Percentiles rank a stretch among this genome's conserved stretches.
These are phyloP conservation scores for Aulostomus chinensis DNA, from an alignment of 2,797 vertebrate species.

Conservation along the genomic window DNA sequence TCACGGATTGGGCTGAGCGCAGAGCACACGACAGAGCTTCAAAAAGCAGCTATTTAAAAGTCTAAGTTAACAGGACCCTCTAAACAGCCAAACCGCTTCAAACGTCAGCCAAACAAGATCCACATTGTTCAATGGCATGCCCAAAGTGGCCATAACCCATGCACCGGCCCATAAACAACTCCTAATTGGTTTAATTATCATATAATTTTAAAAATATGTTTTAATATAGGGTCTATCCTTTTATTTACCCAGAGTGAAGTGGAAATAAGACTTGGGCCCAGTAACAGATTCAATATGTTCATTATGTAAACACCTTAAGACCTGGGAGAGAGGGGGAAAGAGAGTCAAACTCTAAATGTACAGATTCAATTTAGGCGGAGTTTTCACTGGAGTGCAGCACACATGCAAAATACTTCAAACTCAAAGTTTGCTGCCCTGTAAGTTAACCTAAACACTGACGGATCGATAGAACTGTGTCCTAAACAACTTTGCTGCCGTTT, in stretches of 20 bases:
- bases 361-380: conserved; percentile 33
- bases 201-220: conserved; percentile 80
- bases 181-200: conserved; percentile 81
- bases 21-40: conserved; percentile 53
- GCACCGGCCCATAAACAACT: conserved; percentile 76
- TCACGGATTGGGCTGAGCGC: conserved; percentile 50
- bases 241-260: conserved; percentile 78
- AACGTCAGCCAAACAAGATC: conserved; percentile 78
- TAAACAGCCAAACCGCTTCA: conserved; percentile 77
- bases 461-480: conserved; percentile 32
- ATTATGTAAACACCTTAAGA: conserved; percentile 80
- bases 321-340: conserved; percentile 22
- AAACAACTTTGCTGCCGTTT: conserved; percentile 41
- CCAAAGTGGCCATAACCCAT: conserved; percentile 73
- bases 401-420: conserved; percentile 21
- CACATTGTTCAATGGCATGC: conserved; percentile 77
- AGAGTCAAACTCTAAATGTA: conserved; percentile 19
- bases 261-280: conserved; percentile 71
- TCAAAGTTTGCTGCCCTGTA: conserved; percentile 28
- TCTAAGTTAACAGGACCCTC: conserved; percentile 71
- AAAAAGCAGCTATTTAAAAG: conserved; percentile 74
- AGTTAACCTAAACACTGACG: conserved; percentile 42
- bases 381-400: conserved; percentile 27
- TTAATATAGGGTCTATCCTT: conserved; percentile 81
- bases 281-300: conserved; percentile 83